phyloP scores from a whole-genome alignment of 2,888 invertebrate genomes.

The Thyatira batis region DNA sequence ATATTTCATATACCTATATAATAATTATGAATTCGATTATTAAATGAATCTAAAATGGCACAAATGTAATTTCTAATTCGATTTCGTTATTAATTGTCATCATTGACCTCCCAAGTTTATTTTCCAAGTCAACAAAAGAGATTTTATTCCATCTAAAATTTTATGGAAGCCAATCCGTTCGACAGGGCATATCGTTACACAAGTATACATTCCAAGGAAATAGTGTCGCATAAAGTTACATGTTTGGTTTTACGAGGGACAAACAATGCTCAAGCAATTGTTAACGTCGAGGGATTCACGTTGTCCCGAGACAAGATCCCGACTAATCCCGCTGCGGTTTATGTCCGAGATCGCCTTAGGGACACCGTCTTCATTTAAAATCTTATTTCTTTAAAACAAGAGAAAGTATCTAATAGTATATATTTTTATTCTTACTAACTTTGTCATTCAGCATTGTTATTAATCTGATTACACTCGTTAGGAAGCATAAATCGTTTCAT shows the following conservation, averaged over 20 bases:
- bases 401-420: too few species aligned
- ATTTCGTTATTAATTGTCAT: too few species aligned
- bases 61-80: too few species aligned
- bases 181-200: slow-evolving; percentile 8
- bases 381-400: neutral
- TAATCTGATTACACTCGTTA: too few species aligned
- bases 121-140: neutral
- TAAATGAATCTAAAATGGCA: too few species aligned
- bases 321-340: slow-evolving; percentile 52
- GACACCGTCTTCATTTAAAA: slow-evolving; percentile 22
- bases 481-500: too few species aligned
- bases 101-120: too few species aligned
- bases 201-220: slow-evolving; percentile 13
- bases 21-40: too few species aligned
- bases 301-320: slow-evolving; percentile 36
- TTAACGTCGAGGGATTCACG: slow-evolving; percentile 43
- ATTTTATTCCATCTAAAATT: neutral
- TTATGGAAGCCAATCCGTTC: neutral
- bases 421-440: neutral
- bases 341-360: slow-evolving; percentile 37
- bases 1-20: too few species aligned
- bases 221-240: slow-evolving; percentile 32
- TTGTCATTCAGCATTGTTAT: neutral
- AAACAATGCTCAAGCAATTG: slow-evolving; percentile 50
- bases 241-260: slow-evolving; percentile 47